Base-by-base conservation (phyloP, 1,140 invertebrate species). In the Tetragonula clypearis region DNA sequence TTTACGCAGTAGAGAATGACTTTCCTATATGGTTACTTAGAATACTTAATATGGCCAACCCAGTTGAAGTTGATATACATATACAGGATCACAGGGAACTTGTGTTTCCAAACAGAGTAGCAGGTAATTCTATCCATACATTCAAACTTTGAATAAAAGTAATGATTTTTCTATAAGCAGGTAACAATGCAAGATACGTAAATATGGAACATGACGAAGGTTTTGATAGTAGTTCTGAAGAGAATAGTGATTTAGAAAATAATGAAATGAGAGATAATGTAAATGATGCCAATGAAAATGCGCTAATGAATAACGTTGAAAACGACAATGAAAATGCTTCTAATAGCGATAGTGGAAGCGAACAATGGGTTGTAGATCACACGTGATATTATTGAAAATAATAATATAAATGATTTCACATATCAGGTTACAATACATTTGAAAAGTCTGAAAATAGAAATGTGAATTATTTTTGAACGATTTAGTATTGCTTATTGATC, bases 1-100 rank as follows among this genome's bases (percentile, higher is more conserved):
- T 94, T 90, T 93, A 93, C 56, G 91, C 86, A 41, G 1, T 93
- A 53, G 87, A 93, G 69, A 93, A 94, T 82, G 92, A 86, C 69
- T 94, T 92, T 88, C 92, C 91, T 21, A 75, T 91, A 3, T 93
- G 92, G 91, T 56, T 92, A 55, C 65, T 93, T n/a, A 90, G 91
- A 77, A 92, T 95, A 74, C 93, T 88, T 80, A 79, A 91, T 26
- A 89, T 89, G 86, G 76, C 60, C 21, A 81, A 89, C n/a, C 88
- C 86, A 15, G 26, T 90, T 41, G 88, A 90, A 26, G 75, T 86
- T 81, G 84, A 86, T 8, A 69, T 90, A 12, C 86, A 76, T 65
- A 68, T 69, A 60, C 60, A 15, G 17, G 82, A 86, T 66, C 26
- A 35, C 4, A 53, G 86, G 55, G 77, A 85, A 66, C 11, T 72